Base-by-base conservation (phyloP, 2,113 vertebrate genomes). In the Vimba vimba region DNA sequence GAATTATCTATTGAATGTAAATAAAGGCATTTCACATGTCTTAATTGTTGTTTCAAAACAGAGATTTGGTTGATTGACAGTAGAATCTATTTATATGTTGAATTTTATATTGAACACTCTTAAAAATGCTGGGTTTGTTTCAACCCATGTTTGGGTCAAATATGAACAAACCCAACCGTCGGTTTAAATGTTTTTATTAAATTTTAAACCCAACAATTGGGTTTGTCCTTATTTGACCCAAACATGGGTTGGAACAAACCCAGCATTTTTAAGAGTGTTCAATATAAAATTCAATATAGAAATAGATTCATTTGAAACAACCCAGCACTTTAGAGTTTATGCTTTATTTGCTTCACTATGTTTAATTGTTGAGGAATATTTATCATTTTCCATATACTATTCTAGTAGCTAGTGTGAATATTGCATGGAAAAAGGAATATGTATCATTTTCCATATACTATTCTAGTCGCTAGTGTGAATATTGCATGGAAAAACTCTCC, bases 1-100 rank as follows among this genome's bases (percentile, higher is more conserved):
- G 52, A 85, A 55, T 79, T 62, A 64, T 77, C 74, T 27, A 60
- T 4, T 25, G 59, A 57, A 79, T 73, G 15, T 30, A 76, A 69
- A 82, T 86, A 81, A 60, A 73, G 36, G 52, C 6, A 52, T 45
- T 62, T 47, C 23, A 1, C 10, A 81, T 66, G n/a, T n/a, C 27
- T 33, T 82, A 10, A 36, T 52, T 13, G 50, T 4, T 82, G 17
- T 47, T 64, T 21, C 17, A n/a, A 21, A 68, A 12, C 10, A 52
- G 36, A 60, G 33, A 79, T 47, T 80, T 80, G 23, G 39, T 68
- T 52, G 47, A 52, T 52, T 52, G 43, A 1, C 33, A 2, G 33
- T 23, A 39, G 33, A 69, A 69, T 69, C 19, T 39, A 39, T 68
- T 7, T 62, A 43, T 23, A 11, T 47, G 21, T 33, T 2, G 3